Conservation (phyloP, 2,797 vertebrate species). For the Argentina silus region DNA sequence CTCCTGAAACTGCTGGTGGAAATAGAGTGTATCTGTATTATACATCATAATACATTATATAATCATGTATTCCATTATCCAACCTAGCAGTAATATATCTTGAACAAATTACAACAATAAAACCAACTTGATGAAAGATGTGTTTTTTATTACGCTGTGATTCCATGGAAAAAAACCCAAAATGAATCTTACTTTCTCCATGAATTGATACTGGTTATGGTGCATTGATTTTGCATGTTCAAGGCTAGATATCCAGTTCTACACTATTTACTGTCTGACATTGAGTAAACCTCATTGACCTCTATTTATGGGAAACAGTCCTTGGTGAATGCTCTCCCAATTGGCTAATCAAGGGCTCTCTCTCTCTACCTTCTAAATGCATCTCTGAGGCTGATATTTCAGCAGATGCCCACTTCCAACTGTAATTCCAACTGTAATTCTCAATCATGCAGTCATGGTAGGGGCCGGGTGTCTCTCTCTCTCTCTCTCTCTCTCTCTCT, state of each 20-base stretch:
- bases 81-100: no score
- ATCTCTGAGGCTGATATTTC: constrained; percentile 22
- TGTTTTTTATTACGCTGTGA: not conserved
- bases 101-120: no score
- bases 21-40: constrained; percentile 3
- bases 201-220: constrained; percentile 5
- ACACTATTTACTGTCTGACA: not conserved
- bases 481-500: no score
- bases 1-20: not conserved
- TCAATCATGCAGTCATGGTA: constrained; percentile 30
- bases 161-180: not conserved
- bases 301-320: not conserved
- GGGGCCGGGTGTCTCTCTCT: not conserved
- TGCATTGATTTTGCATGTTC: constrained; percentile 19
- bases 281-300: constrained; percentile 17
- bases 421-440: constrained; percentile 8
- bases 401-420: constrained; percentile 14
- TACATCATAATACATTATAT: no score
- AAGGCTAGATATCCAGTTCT: constrained; percentile 1
- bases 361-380: constrained; percentile 8
- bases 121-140: not conserved
- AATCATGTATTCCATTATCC: no score
- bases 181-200: not conserved
- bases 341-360: constrained; percentile 35
- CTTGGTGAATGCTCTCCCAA: constrained; percentile 8